Evolutionary conservation across 2,797 vertebrate species (phyloP).

Genomic region (Epinephelus malabaricus): DNA sequence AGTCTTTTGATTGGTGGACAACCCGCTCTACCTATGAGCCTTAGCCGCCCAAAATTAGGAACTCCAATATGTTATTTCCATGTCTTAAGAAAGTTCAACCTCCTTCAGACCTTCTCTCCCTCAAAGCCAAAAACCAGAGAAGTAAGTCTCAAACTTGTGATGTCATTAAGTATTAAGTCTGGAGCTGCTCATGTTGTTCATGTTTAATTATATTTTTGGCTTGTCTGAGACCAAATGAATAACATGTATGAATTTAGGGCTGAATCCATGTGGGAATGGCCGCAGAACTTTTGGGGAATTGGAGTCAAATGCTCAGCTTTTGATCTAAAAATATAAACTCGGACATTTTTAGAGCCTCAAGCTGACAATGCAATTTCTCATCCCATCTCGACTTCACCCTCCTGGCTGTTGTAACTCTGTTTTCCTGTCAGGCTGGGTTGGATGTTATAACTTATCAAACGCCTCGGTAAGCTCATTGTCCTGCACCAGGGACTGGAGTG

Average conservation of each 20-base stretch:
- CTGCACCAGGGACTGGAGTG: neutral
- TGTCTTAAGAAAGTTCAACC: too few relatives aligned
- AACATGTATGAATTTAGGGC: neutral
- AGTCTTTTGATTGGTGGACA: too few relatives aligned
- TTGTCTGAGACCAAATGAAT: too few relatives aligned
- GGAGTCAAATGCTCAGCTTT: neutral
- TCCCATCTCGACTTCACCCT: slow-evolving; percentile 3
- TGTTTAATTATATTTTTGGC: too few relatives aligned
- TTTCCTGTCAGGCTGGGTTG: slow-evolving; percentile 42
- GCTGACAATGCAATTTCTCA: slow-evolving; percentile 8
- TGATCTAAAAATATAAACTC: neutral
- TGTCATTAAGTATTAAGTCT: too few relatives aligned
- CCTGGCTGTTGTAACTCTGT: slow-evolving; percentile 36
- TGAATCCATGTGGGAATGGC: neutral
- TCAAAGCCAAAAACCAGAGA: too few relatives aligned
- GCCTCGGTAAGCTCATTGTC: slow-evolving; percentile 65
- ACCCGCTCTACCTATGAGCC: too few relatives aligned
- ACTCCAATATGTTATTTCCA: too few relatives aligned
- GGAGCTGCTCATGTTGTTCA: too few relatives aligned
- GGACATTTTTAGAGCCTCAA: neutral
- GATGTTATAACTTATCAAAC: slow-evolving; percentile 65
- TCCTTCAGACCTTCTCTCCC: too few relatives aligned
- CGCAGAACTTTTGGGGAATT: neutral
- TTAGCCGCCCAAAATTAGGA: too few relatives aligned
- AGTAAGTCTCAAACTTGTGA: too few relatives aligned